phyloP scores from a whole-genome alignment of 2,888 invertebrate genomes.

The Pterobdella sp. region DNA sequence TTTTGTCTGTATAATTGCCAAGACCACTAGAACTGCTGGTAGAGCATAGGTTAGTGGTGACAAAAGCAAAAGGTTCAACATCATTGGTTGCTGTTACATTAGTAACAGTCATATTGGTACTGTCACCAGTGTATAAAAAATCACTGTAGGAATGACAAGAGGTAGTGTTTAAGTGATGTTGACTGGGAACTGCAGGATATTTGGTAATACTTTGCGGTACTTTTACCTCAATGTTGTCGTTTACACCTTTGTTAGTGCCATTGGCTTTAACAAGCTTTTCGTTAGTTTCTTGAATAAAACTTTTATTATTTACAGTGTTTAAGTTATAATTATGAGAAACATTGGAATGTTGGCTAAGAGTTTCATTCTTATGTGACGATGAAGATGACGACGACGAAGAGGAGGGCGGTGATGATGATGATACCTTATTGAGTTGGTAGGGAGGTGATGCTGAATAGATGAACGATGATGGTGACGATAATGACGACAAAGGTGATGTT shows the following conservation, averaged over 20 bases:
- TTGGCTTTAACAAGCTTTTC: background rate
- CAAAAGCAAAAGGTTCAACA: no score
- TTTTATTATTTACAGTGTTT: background rate
- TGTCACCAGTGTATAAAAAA: background rate
- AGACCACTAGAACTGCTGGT: no score
- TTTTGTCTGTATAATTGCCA: no score
- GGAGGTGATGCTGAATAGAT: background rate
- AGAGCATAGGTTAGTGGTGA: no score
- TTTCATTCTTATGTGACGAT: background rate
- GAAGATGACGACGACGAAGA: constrained; percentile 10
- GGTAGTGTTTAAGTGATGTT: no score
- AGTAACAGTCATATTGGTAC: background rate
- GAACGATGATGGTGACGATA: background rate
- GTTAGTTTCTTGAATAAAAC: background rate
- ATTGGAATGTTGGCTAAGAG: constrained; percentile 5
- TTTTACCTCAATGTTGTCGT: background rate
- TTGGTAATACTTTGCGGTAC: background rate
- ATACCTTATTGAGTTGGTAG: constrained; percentile 2
- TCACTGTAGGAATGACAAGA: background rate
- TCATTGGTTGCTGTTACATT: no score
- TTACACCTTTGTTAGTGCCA: background rate
- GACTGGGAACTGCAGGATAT: background rate
- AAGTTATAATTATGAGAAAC: background rate
- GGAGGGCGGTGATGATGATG: background rate
- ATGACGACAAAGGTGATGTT: background rate